Base-by-base conservation (phyloP, 2,797 vertebrate genomes). In the Potorous gilbertii region DNA sequence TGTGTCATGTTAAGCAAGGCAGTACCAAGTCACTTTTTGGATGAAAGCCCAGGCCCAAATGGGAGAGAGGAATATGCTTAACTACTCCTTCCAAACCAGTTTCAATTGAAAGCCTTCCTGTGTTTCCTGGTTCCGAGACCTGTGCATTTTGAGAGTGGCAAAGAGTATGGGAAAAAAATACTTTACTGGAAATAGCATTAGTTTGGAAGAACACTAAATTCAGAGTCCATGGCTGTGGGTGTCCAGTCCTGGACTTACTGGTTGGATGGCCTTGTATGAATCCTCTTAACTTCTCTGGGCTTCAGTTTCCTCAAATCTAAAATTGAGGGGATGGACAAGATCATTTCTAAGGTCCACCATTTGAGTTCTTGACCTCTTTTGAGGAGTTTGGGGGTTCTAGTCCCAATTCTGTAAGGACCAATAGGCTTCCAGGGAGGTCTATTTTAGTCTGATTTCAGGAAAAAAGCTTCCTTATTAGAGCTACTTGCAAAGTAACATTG, bases 11-110 rank as follows among this genome's bases (percentile, higher is more conserved):
- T 81, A 57, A 55, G 11, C 54, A 94, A 54, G 66, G n/a, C 92
- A 93, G 95, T 54, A 54, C 91, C 50, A 54, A 95, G 89, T 95
- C 93, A 28, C 55, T 96, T 31, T 34, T 87, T 94, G 46, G 66
- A 55, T 95, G 91, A 93, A 52, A 95, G 28, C 21, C 87, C 94
- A 95, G 90, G 56, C 94, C 57, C 40, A 57, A 66, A 50, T 24
- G 94, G 74, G 91, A 97, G 92, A 87, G 28, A 90, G 92, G 66
- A 94, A 12, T 5, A 27, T 27, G 34, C 40, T 0, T 12, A 95
- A 89, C 94, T 92, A 54, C 55, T 87, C 40, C n/a, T 57, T 31
- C 59, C 91, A 56, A 94, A 52, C 52, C 28, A 12, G 46, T 57
- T 4, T 57, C 27, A 0, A 21, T 3, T 13, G 94, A 90, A 90